Percentiles rank a stretch among this genome's conserved stretches.
These are phyloP conservation scores for Coregonus sp. DNA, from an alignment of 2,797 vertebrate species.

Conservation along the genomic window DNA sequence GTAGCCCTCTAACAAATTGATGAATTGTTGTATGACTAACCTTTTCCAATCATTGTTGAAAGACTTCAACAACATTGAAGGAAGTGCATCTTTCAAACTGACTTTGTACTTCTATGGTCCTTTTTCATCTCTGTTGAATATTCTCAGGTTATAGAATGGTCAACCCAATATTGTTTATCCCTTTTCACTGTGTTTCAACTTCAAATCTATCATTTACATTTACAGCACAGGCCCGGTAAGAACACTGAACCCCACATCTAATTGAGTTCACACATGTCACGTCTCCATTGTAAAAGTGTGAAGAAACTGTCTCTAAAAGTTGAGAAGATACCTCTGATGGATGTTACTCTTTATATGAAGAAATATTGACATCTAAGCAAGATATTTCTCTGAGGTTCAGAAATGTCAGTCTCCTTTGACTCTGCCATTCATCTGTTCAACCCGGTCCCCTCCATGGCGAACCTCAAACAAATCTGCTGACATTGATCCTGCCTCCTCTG, in stretches of 20 bases:
- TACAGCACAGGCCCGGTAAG: not conserved
- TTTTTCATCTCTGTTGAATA: no score
- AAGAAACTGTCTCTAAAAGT: conserved; percentile 51
- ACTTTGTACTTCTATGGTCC: no score
- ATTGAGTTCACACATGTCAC: conserved; percentile 46
- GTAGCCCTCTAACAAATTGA: no score
- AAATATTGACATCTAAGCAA: conserved; percentile 66
- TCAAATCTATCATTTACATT: not conserved
- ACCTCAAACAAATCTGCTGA: conserved; percentile 82
- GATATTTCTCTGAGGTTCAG: conserved; percentile 73
- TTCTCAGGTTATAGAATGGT: no score
- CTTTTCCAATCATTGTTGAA: not conserved
- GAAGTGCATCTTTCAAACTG: no score
- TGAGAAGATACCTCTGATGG: conserved; percentile 73
- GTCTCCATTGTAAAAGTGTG: conserved; percentile 55
- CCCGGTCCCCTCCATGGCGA: conserved; percentile 72
- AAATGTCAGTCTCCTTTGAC: conserved; percentile 69
- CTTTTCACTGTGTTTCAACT: no score
- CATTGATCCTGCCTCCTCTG: conserved; percentile 76
- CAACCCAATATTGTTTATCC: no score
- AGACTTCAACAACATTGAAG: not conserved
- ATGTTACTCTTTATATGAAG: conserved; percentile 70
- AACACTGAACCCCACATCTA: no score
- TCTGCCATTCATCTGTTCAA: conserved; percentile 83
- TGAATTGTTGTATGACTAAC: no score